Conservation (phyloP, 2,113 vertebrate species). For the Tamias sibiricus region DNA sequence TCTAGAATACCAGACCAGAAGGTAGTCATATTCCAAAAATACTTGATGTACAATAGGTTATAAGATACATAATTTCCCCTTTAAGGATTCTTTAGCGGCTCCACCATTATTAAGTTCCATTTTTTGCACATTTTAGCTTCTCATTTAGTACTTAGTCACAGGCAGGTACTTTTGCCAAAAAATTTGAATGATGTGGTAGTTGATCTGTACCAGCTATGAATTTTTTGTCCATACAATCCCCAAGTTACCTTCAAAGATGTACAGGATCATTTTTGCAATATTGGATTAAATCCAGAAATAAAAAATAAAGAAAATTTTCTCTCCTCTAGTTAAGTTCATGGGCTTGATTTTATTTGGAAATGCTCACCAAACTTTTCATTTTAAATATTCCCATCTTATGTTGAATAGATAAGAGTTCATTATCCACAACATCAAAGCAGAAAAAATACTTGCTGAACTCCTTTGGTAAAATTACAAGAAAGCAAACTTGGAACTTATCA, state of each 20-base stretch:
- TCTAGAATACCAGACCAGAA: background rate
- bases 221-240: background rate
- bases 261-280: background rate
- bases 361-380: background rate
- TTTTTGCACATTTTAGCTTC: background rate
- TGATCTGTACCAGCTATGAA: background rate
- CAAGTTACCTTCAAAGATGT: background rate
- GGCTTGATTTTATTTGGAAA: background rate
- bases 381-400: background rate
- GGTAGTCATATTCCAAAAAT: background rate
- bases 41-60: background rate
- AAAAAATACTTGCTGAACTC: background rate
- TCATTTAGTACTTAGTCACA: background rate
- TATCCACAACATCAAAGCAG: background rate
- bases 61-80: background rate
- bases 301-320: background rate
- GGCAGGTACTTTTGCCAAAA: background rate
- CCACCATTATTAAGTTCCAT: background rate
- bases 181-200: background rate
- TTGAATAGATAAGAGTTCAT: background rate
- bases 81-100: background rate
- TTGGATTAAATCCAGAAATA: background rate
- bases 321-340: background rate
- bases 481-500: background rate
- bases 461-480: background rate